Evolutionary conservation across 2,888 invertebrate genomes (phyloP).

Genomic region (Drosophila vallismaia): DNA sequence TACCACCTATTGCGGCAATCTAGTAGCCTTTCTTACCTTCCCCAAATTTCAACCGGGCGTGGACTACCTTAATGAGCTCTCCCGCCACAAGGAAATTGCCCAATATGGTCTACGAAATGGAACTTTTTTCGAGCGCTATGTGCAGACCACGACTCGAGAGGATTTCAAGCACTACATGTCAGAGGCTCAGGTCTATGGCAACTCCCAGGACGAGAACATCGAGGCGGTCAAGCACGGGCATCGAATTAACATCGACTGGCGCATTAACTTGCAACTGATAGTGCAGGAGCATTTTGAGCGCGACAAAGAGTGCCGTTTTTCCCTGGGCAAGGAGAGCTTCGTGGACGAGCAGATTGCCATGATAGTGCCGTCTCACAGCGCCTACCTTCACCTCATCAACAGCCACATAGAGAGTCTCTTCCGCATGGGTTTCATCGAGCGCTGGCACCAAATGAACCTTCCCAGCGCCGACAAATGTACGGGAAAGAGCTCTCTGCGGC

Average conservation of each 20-base stretch:
- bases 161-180: conserved; percentile 85
- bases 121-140: conserved; percentile 89
- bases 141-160: conserved; percentile 81
- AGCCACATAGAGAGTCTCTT: conserved; percentile 91
- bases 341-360: conserved; percentile 91
- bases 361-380: conserved; percentile 90
- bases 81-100: conserved; percentile 85
- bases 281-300: conserved; percentile 88
- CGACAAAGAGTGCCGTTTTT: conserved; percentile 90
- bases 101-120: conserved; percentile 91
- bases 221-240: conserved; percentile 87
- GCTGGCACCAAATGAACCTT: conserved; percentile 91
- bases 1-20: conserved; percentile 95
- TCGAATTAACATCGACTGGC: conserved; percentile 93
- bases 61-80: conserved; percentile 78
- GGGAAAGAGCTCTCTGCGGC: conserved; percentile 86
- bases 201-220: conserved; percentile 84
- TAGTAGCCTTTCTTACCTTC: conserved; percentile 96
- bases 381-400: conserved; percentile 91
- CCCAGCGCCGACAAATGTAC: conserved; percentile 92
- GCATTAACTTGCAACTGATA: conserved; percentile 89
- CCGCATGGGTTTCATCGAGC: conserved; percentile 92
- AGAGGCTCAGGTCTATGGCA: conserved; percentile 85
- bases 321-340: conserved; percentile 91
- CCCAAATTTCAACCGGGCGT: conserved; percentile 86